Base-by-base conservation (phyloP, 2,797 vertebrate genomes). In the Microctenopoma stevenorrisi region DNA sequence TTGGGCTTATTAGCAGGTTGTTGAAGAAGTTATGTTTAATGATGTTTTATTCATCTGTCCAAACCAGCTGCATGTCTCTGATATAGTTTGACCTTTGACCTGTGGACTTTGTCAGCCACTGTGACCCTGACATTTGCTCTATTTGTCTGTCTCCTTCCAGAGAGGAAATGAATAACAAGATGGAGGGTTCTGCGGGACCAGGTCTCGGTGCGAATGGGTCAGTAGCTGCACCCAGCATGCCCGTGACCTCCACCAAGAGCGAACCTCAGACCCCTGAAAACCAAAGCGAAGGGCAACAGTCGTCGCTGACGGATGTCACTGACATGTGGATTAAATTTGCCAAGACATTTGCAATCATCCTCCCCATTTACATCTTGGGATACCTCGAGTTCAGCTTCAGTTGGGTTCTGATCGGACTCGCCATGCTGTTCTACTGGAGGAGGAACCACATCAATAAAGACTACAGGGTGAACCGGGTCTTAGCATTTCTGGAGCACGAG, bases 381-480 rank as follows among this genome's bases (percentile, higher is more conserved):
- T 98, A 98, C 90, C 93, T 98, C 62, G 97, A 96, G 78, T 93
- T 98, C 90, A 98, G 97, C 87, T 98, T 99, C 88, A 98, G 96
- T 85, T 99, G 97, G 97, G 93, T 98, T 3, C 94, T 99, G 47
- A 91, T 98, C 38, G 96, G 92, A 10, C 94, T 99, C 3, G 94
- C 94, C 33, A 70, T 91, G 76, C 88, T 98, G 40, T 95, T 96
- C 89, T 96, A 96, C 89, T 95, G 95, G 92, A 94, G 77, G 78
- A 92, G 83, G 70, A 94, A 94, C 86, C 88, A 95, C 2, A 91
- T 94, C 54, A 64, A 30, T 0, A 93, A 94, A 70, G 91, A 91
- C 80, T 92, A 93, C 73, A 88, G 93, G 78, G 88, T 96, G 43
- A 94, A 93, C 82, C 93, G 93, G 26, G 96, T 95, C 1, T 85